Percentiles rank a stretch among this genome's conserved stretches.
Evolutionary conservation across 1,140 invertebrate genomes (phyloP).

Genomic region (Drosophila erecta): DNA sequence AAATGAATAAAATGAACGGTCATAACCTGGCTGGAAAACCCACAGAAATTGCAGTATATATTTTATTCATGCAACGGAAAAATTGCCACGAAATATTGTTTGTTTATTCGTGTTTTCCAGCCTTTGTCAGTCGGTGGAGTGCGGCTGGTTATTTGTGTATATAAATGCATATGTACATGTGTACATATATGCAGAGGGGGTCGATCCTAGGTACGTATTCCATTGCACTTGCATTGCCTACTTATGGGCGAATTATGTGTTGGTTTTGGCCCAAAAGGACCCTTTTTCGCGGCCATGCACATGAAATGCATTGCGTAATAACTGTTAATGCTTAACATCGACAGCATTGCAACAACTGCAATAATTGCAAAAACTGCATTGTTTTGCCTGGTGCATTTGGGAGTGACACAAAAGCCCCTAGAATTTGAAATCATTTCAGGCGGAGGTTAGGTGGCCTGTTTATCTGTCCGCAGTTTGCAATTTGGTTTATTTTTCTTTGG

Average conservation of each 20-base stretch:
- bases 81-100: slow-evolving; percentile 38
- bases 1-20: background rate
- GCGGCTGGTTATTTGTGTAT: background rate
- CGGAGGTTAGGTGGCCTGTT: background rate
- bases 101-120: slow-evolving; percentile 32
- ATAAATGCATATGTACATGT: background rate
- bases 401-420: slow-evolving; percentile 56
- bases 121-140: slow-evolving; percentile 1
- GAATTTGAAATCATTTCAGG: slow-evolving; percentile 66
- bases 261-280: slow-evolving; percentile 2
- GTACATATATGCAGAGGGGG: background rate
- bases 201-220: slow-evolving; percentile 23
- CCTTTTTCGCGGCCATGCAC: slow-evolving; percentile 10
- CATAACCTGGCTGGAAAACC: slow-evolving; percentile 59
- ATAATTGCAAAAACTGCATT: slow-evolving; percentile 20
- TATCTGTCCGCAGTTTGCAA: slow-evolving; percentile 50
- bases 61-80: slow-evolving; percentile 62
- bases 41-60: slow-evolving; percentile 73
- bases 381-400: slow-evolving; percentile 43
- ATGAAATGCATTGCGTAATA: slow-evolving; percentile 67
- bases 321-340: slow-evolving; percentile 64
- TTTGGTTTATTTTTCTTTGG: slow-evolving; percentile 68
- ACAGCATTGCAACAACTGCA: slow-evolving; percentile 19
- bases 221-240: slow-evolving; percentile 58
- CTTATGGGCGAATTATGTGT: slow-evolving; percentile 32